A percentile compares a stretch with the other conserved stretches of the same genome.
Evolutionary conservation across 2,888 invertebrate species (phyloP).

Genomic region (Epicampocera succincta): DNA sequence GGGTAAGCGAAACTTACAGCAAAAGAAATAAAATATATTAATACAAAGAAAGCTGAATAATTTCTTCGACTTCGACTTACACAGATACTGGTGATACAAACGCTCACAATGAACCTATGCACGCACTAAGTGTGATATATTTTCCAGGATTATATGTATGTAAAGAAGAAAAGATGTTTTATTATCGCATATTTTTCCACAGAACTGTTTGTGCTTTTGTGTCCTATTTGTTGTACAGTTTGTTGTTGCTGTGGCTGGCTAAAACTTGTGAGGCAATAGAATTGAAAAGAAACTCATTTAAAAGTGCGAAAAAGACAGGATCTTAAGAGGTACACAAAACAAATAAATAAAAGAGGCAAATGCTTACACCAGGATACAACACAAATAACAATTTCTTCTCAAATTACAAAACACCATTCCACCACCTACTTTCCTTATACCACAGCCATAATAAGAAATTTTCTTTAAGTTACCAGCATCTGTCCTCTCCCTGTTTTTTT

Average conservation of each 20-base stretch:
- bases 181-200: slow-evolving; percentile 62
- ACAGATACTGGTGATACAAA: slow-evolving; percentile 66
- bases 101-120: slow-evolving; percentile 63
- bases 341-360: slow-evolving; percentile 51
- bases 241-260: slow-evolving; percentile 48
- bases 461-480: slow-evolving; percentile 63
- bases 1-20: slow-evolving; percentile 28
- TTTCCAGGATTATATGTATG: slow-evolving; percentile 81
- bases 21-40: slow-evolving; percentile 58
- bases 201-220: slow-evolving; percentile 46
- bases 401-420: slow-evolving; percentile 16
- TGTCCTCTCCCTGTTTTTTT: slow-evolving; percentile 50
- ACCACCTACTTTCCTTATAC: slow-evolving; percentile 9
- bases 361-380: slow-evolving; percentile 50
- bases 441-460: slow-evolving; percentile 9
- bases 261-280: slow-evolving; percentile 57
- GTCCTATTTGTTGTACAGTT: slow-evolving; percentile 32
- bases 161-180: slow-evolving; percentile 70
- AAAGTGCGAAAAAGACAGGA: slow-evolving; percentile 67
- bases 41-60: slow-evolving; percentile 63
- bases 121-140: slow-evolving; percentile 82
- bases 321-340: slow-evolving; percentile 64
- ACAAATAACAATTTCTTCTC: slow-evolving; percentile 49
- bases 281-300: slow-evolving; percentile 64
- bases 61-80: slow-evolving; percentile 61